Conservation (phyloP, 2,888 invertebrate species). For the Chouioia cunea region DNA sequence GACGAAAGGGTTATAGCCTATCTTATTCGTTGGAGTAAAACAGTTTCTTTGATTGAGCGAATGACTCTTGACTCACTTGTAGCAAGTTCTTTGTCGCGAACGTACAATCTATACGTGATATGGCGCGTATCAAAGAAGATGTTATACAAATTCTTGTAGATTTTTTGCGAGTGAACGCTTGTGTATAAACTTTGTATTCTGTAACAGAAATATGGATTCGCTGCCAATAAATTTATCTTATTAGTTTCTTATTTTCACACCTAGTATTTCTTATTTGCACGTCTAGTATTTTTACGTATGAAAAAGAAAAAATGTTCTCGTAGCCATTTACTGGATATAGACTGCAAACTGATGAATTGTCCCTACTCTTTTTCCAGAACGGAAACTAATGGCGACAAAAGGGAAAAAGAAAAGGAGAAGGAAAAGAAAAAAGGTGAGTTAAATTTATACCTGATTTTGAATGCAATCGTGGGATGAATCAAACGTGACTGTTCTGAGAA, state of each 20-base stretch:
- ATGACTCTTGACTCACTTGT: constrained; percentile 19
- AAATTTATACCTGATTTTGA: constrained; percentile 11
- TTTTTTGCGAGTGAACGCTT: no score
- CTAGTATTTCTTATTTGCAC: no score
- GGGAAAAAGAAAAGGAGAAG: constrained; percentile 64
- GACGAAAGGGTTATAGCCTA: constrained; percentile 1
- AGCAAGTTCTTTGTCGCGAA: constrained; percentile 13
- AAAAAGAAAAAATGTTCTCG: neutral
- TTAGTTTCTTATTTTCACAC: no score
- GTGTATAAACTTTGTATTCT: no score
- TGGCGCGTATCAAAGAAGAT: constrained; percentile 10
- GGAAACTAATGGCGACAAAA: constrained; percentile 63
- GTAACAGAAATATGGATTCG: no score
- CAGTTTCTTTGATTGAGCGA: constrained; percentile 4
- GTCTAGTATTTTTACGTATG: neutral
- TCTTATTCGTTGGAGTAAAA: constrained; percentile 17
- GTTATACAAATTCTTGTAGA: neutral
- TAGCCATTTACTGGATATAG: no score
- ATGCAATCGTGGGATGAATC: no score
- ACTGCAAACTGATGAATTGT: neutral
- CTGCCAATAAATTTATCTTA: no score
- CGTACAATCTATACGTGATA: neutral
- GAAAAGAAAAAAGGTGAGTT: constrained; percentile 63
- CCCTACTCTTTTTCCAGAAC: constrained; percentile 53
- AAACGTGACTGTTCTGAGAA: no score